A percentile compares a stretch with the other conserved stretches of the same genome.
These are phyloP conservation scores for Cotesia congregata DNA, from an alignment of 2,888 invertebrate species.

Conservation along the genomic window DNA sequence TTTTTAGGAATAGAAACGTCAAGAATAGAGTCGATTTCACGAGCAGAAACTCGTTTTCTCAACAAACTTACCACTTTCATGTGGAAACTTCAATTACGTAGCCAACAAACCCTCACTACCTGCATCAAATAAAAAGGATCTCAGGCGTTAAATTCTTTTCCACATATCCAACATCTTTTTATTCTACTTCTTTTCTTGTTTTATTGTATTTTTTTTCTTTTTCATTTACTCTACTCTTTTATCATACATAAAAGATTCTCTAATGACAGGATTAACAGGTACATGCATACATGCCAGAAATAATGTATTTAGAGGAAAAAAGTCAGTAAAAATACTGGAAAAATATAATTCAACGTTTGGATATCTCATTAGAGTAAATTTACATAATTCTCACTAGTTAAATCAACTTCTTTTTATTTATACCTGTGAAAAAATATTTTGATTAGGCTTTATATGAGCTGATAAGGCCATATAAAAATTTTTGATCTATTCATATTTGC, in stretches of 20 bases:
- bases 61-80: neutral
- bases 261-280: neutral
- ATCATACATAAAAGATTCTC: neutral
- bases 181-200: neutral
- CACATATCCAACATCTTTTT: neutral
- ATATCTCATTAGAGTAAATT: no score
- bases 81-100: slow-evolving; percentile 33
- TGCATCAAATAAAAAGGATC: neutral
- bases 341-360: no score
- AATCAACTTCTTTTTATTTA: no score
- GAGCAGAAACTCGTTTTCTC: neutral
- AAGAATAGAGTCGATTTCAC: slow-evolving; percentile 2
- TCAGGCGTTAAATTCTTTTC: slow-evolving; percentile 1
- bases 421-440: no score
- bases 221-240: neutral
- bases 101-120: slow-evolving; percentile 6
- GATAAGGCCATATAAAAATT: no score
- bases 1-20: slow-evolving; percentile 11
- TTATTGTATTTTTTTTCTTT: neutral
- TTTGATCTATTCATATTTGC: no score
- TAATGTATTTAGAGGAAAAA: neutral
- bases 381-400: no score
- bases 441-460: no score
- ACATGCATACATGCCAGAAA: neutral
- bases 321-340: neutral